Evolutionary conservation across 2,888 invertebrate genomes (phyloP), one percentile per base, ranked within the genome.

Genomic region (Lasioglossum pauxillum): DNA sequence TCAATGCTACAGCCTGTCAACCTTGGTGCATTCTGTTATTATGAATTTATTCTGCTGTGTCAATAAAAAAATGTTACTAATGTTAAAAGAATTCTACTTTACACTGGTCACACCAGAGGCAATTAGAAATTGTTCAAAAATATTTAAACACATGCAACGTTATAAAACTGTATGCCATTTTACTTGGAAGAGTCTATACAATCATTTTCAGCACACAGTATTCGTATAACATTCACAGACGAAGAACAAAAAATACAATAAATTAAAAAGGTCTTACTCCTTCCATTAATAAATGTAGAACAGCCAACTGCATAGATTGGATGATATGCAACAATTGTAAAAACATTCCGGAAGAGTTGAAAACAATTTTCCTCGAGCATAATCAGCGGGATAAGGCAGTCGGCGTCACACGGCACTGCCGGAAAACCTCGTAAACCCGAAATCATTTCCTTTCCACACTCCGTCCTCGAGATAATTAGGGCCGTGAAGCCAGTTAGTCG

Each of bases 391-490:
- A 64, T 64, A 14, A 14, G 16, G 16, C 2, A 64, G 27, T 5
- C 27, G 2, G 27, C 16, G 60, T 60, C 60, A n/a, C 60, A 16
- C 5, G n/a, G 14, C 27, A 14, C 12, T 27, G 14, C 60, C 60
- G 60, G 60, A 60, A 60, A 27, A 60, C 14, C 60, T 60, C 27
- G 60, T 60, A 35, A 69, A 35, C 69, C 69, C 12, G 69, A 69
- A 69, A 69, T 69, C 69, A 38, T 69, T 53, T 74, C 23, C 19
- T 35, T 53, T 74, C 74, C 49, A 35, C 23, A 27, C 23, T 53
- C 35, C 35, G 23, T n/a, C n/a, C 35, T 35, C 74, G 35, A 49
- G 57, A 53, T 75, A 75, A 75, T 75, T 75, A 35, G n/a, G 74
- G n/a, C 41, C 57, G 38, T 57, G 57, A 41, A 72, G 27, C 31